These are phyloP conservation scores for Halesus radiatus DNA, from an alignment of 1,140 invertebrate species.

Conservation along the genomic window DNA sequence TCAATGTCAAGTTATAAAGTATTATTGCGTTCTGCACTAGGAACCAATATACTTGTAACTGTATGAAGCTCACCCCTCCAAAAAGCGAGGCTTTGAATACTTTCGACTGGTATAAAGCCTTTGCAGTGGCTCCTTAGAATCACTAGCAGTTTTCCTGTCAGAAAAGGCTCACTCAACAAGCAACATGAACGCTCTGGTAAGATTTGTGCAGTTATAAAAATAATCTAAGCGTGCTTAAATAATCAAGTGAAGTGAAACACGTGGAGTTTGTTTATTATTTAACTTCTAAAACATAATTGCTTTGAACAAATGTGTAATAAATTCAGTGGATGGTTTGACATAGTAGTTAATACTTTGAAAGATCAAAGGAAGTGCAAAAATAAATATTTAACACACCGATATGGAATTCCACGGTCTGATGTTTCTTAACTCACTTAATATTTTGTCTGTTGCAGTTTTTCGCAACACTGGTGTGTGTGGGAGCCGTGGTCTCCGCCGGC, in stretches of 20 bases:
- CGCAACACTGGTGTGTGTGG: slow-evolving; percentile 49
- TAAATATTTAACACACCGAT: slow-evolving; percentile 16
- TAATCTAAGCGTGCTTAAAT: no score
- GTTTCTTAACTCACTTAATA: not conserved
- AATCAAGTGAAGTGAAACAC: no score
- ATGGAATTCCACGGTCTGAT: not conserved
- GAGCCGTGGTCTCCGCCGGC: slow-evolving; percentile 41
- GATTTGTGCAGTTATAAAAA: not conserved
- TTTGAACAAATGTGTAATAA: no score
- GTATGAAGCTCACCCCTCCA: no score
- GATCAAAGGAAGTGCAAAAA: no score
- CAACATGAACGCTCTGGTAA: slow-evolving; percentile 18
- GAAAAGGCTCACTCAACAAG: slow-evolving; percentile 16
- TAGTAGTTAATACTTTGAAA: no score
- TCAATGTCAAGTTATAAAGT: no score
- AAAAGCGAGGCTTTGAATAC: not conserved
- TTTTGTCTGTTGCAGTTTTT: slow-evolving; percentile 43
- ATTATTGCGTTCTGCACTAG: no score
- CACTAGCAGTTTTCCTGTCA: slow-evolving; percentile 23
- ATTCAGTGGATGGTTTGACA: no score
- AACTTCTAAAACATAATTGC: no score
- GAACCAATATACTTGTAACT: no score
- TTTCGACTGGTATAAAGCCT: slow-evolving; percentile 1
- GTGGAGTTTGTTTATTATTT: no score
- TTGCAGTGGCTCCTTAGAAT: not conserved